Conservation (phyloP, 2,797 vertebrate species). For the Apodemus agrarius region DNA sequence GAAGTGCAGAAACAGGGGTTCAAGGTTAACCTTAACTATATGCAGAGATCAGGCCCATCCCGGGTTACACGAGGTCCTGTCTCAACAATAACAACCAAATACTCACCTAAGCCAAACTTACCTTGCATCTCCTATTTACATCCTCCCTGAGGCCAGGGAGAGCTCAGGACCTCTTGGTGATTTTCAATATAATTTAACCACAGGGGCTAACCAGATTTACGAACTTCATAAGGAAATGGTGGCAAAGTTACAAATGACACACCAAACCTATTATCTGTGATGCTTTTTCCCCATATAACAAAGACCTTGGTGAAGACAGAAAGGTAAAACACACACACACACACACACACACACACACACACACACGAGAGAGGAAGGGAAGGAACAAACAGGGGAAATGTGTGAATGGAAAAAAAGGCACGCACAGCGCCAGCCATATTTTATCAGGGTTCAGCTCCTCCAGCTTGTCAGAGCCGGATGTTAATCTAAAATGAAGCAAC, state of each 20-base stretch:
- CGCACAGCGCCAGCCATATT: constrained; percentile 75
- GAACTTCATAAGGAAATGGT: neutral
- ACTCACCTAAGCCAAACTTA: neutral
- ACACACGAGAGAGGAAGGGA: no score
- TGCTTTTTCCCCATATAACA: neutral
- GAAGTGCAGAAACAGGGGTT: neutral
- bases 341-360: no score
- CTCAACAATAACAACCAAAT: neutral
- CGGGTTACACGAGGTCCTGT: neutral
- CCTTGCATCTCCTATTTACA: no score
- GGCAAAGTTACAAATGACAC: neutral
- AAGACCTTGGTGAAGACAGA: neutral
- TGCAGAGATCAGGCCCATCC: neutral
- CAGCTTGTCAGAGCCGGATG: constrained; percentile 70
- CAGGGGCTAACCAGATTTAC: neutral
- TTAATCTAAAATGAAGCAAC: constrained; percentile 84
- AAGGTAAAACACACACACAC: neutral
- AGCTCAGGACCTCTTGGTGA: neutral
- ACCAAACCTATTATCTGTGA: neutral
- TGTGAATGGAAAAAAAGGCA: constrained; percentile 70
- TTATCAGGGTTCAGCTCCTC: constrained; percentile 60
- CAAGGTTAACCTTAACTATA: neutral
- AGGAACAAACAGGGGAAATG: neutral
- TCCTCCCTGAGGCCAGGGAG: neutral
- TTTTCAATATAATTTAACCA: constrained; percentile 27